Evolutionary conservation across 2,888 invertebrate species (phyloP).

Genomic region (Conchocele bisecta): DNA sequence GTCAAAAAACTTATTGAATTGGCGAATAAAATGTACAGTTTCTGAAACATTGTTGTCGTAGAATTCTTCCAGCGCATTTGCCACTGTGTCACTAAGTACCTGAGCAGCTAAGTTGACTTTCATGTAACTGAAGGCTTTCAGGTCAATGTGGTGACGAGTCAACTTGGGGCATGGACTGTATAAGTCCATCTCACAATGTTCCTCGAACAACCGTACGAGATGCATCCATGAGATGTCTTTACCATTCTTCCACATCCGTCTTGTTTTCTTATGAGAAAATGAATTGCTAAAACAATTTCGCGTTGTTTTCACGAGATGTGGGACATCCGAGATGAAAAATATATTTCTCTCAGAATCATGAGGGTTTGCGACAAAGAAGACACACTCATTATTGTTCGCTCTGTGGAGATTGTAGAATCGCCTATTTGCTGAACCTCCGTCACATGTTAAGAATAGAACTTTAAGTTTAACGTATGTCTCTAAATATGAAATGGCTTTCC

Average conservation of each 20-base stretch:
- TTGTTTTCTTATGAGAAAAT: slow-evolving; percentile 40
- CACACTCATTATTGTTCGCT: not conserved
- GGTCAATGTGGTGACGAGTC: slow-evolving; percentile 28
- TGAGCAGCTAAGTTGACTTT: slow-evolving; percentile 38
- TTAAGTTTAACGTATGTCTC: slow-evolving; percentile 35
- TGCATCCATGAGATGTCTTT: slow-evolving; percentile 55
- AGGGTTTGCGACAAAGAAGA: slow-evolving; percentile 7
- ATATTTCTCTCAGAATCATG: not conserved
- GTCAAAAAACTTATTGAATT: slow-evolving; percentile 53
- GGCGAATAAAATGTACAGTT: slow-evolving; percentile 42
- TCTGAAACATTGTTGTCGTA: slow-evolving; percentile 9
- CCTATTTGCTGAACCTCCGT: slow-evolving; percentile 57
- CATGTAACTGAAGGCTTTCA: slow-evolving; percentile 23
- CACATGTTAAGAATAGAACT: slow-evolving; percentile 44
- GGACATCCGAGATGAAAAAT: slow-evolving; percentile 51
- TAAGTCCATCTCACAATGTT: slow-evolving; percentile 27
- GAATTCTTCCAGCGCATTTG: slow-evolving; percentile 25
- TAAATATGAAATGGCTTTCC: slow-evolving; percentile 46
- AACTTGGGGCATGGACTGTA: slow-evolving; percentile 37
- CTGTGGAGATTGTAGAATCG: slow-evolving; percentile 43
- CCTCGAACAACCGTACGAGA: slow-evolving; percentile 42
- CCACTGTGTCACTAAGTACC: slow-evolving; percentile 30
- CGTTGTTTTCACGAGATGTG: slow-evolving; percentile 51
- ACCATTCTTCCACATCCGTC: slow-evolving; percentile 45
- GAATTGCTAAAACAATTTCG: slow-evolving; percentile 58